phyloP scores from a whole-genome alignment of 2,888 invertebrate genomes.

The Nemurella pictetii region DNA sequence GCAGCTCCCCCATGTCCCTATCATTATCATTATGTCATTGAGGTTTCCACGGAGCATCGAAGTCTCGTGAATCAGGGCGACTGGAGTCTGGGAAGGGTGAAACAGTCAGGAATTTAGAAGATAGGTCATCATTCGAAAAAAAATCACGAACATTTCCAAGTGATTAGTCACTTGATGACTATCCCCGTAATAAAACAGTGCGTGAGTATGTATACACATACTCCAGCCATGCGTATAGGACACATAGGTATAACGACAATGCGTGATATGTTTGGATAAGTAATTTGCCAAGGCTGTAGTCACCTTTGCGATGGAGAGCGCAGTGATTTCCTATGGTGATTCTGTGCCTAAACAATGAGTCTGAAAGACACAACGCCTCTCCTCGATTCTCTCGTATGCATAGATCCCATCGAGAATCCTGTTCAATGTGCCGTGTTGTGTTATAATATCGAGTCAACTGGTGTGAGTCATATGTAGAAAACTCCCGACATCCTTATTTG shows the following conservation, averaged over 20 bases:
- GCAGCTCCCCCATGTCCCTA: background rate
- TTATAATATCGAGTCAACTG: background rate
- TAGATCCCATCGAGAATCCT: background rate
- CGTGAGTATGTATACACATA: slow-evolving; percentile 6
- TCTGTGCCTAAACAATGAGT: background rate
- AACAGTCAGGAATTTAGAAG: background rate
- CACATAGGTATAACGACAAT: background rate
- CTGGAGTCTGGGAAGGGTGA: background rate
- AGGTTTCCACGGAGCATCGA: background rate
- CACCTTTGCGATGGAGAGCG: background rate
- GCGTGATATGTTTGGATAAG: background rate
- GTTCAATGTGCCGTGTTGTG: background rate
- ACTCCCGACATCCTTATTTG: slow-evolving; percentile 15
- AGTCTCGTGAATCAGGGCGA: background rate
- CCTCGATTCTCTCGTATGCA: too few species aligned
- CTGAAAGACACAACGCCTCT: background rate
- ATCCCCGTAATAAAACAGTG: background rate
- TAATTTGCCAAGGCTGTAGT: background rate
- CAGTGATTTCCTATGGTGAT: background rate
- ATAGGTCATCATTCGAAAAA: slow-evolving; percentile 7
- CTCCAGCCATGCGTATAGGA: background rate
- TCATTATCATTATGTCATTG: background rate
- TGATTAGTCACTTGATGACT: slow-evolving; percentile 25
- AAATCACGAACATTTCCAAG: background rate
- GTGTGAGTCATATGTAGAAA: background rate